Evolutionary conservation across 2,113 vertebrate species (phyloP).

Genomic region (Natator depressus): DNA sequence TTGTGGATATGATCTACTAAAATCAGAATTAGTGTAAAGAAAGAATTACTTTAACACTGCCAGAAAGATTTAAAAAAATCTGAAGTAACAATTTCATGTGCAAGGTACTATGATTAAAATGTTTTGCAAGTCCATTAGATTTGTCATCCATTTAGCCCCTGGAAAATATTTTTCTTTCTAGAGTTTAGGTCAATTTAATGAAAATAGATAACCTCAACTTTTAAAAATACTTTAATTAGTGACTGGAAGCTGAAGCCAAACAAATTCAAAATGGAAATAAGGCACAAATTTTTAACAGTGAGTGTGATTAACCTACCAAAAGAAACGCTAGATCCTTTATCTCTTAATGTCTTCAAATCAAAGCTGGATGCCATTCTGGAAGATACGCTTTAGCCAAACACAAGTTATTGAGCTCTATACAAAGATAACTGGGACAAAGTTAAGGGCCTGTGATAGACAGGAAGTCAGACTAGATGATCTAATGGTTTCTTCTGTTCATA

Average conservation of each 20-base stretch:
- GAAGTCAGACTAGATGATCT: too few species aligned
- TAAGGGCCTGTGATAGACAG: too few species aligned
- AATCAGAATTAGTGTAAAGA: background rate
- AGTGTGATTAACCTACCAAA: background rate
- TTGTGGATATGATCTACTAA: background rate
- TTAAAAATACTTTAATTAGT: slow-evolving; percentile 3
- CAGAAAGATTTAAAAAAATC: background rate
- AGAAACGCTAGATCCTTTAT: too few species aligned
- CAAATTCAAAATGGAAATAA: background rate
- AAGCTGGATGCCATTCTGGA: too few species aligned
- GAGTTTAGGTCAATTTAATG: background rate
- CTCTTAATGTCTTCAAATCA: too few species aligned
- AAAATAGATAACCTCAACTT: background rate
- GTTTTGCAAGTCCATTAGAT: fast-evolving
- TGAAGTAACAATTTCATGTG: background rate
- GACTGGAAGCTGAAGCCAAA: background rate
- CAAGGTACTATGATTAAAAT: background rate
- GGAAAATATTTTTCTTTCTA: background rate
- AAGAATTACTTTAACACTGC: background rate
- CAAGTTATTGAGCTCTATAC: too few species aligned
- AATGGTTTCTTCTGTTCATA: too few species aligned
- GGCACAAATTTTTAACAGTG: background rate
- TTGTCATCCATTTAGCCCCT: background rate
- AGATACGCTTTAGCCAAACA: too few species aligned
- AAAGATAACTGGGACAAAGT: too few species aligned